Percentiles rank a stretch among this genome's conserved stretches.
Evolutionary conservation across 2,113 vertebrate species (phyloP).

Genomic region (Periophthalmus modestus): DNA sequence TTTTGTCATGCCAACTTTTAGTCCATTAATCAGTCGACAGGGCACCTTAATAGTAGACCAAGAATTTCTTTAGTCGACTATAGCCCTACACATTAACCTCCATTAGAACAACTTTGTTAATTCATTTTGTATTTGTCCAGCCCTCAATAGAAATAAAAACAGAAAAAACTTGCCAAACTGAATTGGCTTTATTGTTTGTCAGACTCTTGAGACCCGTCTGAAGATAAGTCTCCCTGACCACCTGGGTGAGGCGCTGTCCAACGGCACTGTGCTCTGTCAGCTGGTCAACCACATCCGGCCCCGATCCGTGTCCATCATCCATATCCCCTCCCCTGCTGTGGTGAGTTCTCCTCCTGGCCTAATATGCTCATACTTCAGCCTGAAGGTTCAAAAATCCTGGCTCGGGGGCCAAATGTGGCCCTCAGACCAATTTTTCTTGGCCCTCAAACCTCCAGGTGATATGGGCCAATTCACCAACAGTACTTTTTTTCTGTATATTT

Average conservation of each 20-base stretch:
- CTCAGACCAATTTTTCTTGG: too few species aligned
- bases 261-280: conserved; percentile 87
- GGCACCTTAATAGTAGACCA: too few species aligned
- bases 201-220: conserved; percentile 81
- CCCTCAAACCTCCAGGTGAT: too few species aligned
- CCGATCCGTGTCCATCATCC: conserved; percentile 84
- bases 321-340: conserved; percentile 90
- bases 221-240: conserved; percentile 80
- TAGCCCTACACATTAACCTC: too few species aligned
- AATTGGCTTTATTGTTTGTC: not conserved
- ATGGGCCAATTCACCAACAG: too few species aligned
- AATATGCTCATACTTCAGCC: not conserved
- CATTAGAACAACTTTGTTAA: not conserved
- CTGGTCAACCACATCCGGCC: conserved; percentile 85
- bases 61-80: too few species aligned
- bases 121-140: not conserved
- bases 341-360: conserved; percentile 67
- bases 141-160: not conserved
- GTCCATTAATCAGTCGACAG: too few species aligned
- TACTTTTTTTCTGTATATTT: too few species aligned
- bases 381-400: not conserved
- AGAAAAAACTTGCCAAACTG: not conserved
- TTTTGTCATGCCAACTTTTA: too few species aligned
- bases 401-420: too few species aligned
- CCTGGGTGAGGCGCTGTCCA: conserved; percentile 80